Evolutionary conservation across 2,888 invertebrate genomes (phyloP).

Genomic region (Tiliacea aurago): DNA sequence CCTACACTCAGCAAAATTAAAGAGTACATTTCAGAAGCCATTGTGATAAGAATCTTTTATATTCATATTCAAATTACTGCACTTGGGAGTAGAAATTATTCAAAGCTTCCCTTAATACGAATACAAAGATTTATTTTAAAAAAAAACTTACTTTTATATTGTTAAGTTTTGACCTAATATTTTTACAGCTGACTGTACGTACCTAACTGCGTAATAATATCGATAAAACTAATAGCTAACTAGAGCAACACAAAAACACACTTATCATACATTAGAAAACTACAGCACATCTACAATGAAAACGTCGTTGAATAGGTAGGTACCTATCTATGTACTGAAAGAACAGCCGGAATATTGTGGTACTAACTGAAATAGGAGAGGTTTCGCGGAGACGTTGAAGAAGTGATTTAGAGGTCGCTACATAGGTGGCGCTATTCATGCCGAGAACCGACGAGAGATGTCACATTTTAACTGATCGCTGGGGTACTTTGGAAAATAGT

Average conservation of each 20-base stretch:
- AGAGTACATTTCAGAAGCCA: neutral
- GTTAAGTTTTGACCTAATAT: conserved; percentile 5
- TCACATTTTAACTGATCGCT: conserved; percentile 34
- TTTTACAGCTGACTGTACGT: neutral
- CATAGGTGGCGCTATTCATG: conserved; percentile 73
- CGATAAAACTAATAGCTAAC: conserved; percentile 46
- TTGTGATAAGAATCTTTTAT: neutral
- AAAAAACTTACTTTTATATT: neutral
- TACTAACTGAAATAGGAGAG: conserved; percentile 66
- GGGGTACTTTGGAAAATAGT: neutral
- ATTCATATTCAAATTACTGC: neutral
- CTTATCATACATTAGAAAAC: conserved; percentile 34
- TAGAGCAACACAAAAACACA: conserved; percentile 50
- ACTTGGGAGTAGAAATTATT: neutral
- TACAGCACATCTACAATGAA: conserved; percentile 29
- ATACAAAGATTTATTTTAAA: neutral
- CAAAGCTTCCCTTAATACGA: neutral
- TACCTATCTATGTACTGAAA: conserved; percentile 28
- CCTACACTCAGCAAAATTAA: neutral
- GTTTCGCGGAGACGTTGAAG: conserved; percentile 56
- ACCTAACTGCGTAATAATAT: conserved; percentile 10
- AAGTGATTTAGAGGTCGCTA: conserved; percentile 64
- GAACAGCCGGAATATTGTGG: conserved; percentile 49
- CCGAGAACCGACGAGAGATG: conserved; percentile 14
- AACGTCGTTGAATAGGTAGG: conserved; percentile 1